A percentile compares a stretch with the other conserved stretches of the same genome.
These are phyloP conservation scores for Pheosia gnoma DNA, from an alignment of 2,888 invertebrate genomes.

Conservation along the genomic window DNA sequence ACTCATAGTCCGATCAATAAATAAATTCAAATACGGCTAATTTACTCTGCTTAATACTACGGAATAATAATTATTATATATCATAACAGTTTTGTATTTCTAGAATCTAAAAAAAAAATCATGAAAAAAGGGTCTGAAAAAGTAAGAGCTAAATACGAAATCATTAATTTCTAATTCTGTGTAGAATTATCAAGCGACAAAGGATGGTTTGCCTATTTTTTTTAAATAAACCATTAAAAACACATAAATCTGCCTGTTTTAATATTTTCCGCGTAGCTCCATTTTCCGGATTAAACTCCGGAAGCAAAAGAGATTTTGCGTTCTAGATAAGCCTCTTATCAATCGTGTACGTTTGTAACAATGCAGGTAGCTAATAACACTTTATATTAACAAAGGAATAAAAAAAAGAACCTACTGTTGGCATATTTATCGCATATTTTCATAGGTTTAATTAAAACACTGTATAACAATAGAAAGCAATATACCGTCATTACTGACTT, in stretches of 20 bases:
- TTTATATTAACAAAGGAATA: neutral
- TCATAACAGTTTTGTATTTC: too few species aligned
- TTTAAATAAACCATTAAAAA: too few species aligned
- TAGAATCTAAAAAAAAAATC: too few species aligned
- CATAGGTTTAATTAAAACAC: constrained; percentile 19
- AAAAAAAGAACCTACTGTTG: neutral
- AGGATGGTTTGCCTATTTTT: too few species aligned
- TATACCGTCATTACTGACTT: constrained; percentile 17
- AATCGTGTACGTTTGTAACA: constrained; percentile 17
- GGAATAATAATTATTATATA: too few species aligned
- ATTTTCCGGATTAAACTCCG: constrained; percentile 1
- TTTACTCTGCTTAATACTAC: too few species aligned
- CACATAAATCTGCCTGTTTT: neutral
- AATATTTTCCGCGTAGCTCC: neutral
- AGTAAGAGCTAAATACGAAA: too few species aligned
- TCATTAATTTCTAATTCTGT: too few species aligned
- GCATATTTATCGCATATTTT: constrained; percentile 18
- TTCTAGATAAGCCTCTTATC: constrained; percentile 3
- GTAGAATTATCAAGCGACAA: too few species aligned
- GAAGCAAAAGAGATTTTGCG: neutral
- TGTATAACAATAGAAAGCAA: constrained; percentile 30
- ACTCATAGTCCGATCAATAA: too few species aligned
- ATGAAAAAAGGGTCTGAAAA: too few species aligned
- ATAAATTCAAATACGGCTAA: too few species aligned
- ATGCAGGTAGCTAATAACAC: constrained; percentile 6